These are phyloP conservation scores for Charaxes varanes DNA, from an alignment of 1,140 invertebrate genomes.

Conservation along the genomic window DNA sequence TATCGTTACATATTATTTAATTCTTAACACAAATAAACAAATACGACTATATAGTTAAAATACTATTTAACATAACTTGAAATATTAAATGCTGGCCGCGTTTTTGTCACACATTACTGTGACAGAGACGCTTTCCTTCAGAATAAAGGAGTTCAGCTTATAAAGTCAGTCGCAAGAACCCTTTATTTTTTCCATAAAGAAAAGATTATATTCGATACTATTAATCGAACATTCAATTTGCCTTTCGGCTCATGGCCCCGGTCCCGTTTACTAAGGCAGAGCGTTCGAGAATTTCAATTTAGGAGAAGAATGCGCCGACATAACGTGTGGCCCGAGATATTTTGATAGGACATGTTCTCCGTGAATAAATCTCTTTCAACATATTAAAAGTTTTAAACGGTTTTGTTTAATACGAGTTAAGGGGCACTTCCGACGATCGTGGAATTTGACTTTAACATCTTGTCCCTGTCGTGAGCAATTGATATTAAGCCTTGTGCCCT, in stretches of 20 bases:
- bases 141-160: background rate
- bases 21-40: too few relatives aligned
- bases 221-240: constrained; percentile 72
- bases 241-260: constrained; percentile 67
- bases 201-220: constrained; percentile 59
- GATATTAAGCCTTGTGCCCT: too few relatives aligned
- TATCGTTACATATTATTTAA: too few relatives aligned
- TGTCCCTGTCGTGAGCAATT: too few relatives aligned
- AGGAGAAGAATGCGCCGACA: constrained; percentile 72
- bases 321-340: constrained; percentile 73
- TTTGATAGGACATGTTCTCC: constrained; percentile 71
- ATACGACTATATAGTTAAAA: too few relatives aligned
- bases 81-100: too few relatives aligned
- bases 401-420: constrained; percentile 30
- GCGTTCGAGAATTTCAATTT: constrained; percentile 73
- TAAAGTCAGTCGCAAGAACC: background rate
- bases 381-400: constrained; percentile 69
- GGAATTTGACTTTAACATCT: too few relatives aligned
- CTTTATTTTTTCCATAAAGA: constrained; percentile 11
- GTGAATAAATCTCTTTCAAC: constrained; percentile 70
- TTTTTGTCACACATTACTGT: too few relatives aligned
- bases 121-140: too few relatives aligned
- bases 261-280: constrained; percentile 59
- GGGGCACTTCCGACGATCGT: constrained; percentile 3
- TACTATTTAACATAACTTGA: too few relatives aligned